Evolutionary conservation across 2,797 vertebrate species (phyloP).

Genomic region (Trematomus bernacchii): DNA sequence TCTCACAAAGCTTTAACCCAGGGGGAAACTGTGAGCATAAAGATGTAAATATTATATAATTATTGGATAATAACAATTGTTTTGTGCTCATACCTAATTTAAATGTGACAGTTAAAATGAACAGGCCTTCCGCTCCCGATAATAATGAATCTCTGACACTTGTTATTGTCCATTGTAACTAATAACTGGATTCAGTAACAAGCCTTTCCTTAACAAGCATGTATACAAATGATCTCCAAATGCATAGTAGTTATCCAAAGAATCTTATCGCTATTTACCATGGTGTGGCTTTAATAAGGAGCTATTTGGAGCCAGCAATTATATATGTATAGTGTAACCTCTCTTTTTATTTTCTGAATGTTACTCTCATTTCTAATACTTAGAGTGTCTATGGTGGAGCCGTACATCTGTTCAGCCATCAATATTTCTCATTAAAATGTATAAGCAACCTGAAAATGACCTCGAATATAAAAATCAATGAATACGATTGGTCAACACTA

Average conservation of each 20-base stretch:
- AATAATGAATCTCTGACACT: constrained; percentile 23
- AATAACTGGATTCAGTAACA: constrained; percentile 7
- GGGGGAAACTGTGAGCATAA: not conserved
- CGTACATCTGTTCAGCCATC: constrained; percentile 12
- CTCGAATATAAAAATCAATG: constrained; percentile 30
- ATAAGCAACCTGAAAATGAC: constrained; percentile 3
- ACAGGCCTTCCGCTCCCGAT: not conserved
- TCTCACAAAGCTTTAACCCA: constrained; percentile 17
- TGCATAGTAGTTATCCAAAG: constrained; percentile 5
- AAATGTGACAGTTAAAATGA: constrained; percentile 6
- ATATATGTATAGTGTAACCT: not conserved
- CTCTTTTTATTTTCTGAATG: not conserved
- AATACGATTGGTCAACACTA: constrained; percentile 30
- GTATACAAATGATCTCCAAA: constrained; percentile 7
- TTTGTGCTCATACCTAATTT: constrained; percentile 14
- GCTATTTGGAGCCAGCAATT: not conserved
- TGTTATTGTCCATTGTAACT: constrained; percentile 6
- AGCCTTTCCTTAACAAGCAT: constrained; percentile 14
- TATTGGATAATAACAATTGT: not conserved
- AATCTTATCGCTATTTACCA: not conserved
- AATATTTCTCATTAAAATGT: constrained; percentile 38
- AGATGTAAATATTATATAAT: not conserved
- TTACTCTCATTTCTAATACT: constrained; percentile 8
- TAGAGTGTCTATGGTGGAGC: constrained; percentile 46
- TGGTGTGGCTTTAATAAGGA: constrained; percentile 9